phyloP scores from a whole-genome alignment of 2,888 invertebrate genomes.

The Sinopyrophorus schimmeli region DNA sequence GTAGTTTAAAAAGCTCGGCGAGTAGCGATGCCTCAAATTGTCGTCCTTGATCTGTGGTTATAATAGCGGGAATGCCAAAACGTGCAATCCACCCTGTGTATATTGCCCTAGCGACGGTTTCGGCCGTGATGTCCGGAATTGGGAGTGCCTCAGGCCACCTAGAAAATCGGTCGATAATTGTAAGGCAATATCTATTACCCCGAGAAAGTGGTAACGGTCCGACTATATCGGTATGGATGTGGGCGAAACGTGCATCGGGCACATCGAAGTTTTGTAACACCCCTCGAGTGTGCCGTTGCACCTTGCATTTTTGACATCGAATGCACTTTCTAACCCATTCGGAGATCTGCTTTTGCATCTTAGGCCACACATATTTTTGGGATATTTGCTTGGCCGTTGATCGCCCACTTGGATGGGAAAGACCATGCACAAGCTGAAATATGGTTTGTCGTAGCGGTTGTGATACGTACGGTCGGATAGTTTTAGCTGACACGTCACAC shows the following conservation, averaged over 20 bases:
- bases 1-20: not conserved
- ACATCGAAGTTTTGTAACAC: not conserved
- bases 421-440: conserved; percentile 7
- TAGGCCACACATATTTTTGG: conserved; percentile 4
- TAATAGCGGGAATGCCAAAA: conserved; percentile 25
- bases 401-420: conserved; percentile 7
- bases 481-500: conserved; percentile 8
- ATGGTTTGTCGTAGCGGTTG: not conserved
- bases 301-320: conserved; percentile 4
- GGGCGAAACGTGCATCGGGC: no score
- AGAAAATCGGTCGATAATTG: conserved; percentile 10
- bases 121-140: conserved; percentile 26
- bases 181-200: not conserved
- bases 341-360: not conserved
- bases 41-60: conserved; percentile 31
- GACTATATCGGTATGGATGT: conserved; percentile 32
- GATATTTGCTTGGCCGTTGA: not conserved
- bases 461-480: conserved; percentile 5
- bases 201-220: conserved; percentile 13
- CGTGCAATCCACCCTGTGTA: conserved; percentile 33
- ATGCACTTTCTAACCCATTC: conserved; percentile 9
- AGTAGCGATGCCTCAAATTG: conserved; percentile 37
- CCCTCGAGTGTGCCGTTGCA: not conserved
- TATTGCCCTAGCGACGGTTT: no score
- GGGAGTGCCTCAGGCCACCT: conserved; percentile 27